Evolutionary conservation across 1,140 invertebrate genomes (phyloP), one percentile per base, ranked within the genome.

Genomic region (Neodiprion fabricii): DNA sequence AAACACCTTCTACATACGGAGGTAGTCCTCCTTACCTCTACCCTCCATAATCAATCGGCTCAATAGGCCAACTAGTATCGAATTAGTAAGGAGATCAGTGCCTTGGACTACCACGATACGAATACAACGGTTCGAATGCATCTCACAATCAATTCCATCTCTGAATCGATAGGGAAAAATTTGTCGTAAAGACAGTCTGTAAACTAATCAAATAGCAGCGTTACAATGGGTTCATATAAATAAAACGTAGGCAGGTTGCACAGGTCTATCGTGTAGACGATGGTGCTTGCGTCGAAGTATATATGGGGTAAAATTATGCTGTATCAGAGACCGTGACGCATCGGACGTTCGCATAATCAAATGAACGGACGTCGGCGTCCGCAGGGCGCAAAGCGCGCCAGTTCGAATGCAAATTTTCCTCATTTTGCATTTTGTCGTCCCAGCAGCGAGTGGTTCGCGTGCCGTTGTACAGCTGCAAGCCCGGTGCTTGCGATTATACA

Each of bases 361-460:
- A 79, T 75, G 75, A 76, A 69, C 28, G 76, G 48, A 49, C 70
- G 72, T 74, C 49, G 53, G n/a, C 53, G 53, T 61, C 53, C 53
- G 7, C 53, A 61, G 53, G 53, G 53, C 53, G 14, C 48, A 53
- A 28, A 17, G 48, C 50, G 72, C 10, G 53, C 75, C 77, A 78
- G 80, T 82, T 82, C 80, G 76, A 70, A 82, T 83, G 82, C 79
- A 81, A 83, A 83, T 83, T 80, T 83, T 69, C 73, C 61, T 72
- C 74, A 76, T 77, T 82, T 83, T 80, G 79, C 81, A 82, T 80
- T 80, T 81, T 77, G 76, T 83, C 79, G 71, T 77, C 73, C 4
- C 48, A 83, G 80, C 79, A 82, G 76, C 79, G 79, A 79, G 78
- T 80, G 76, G 61, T 75, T 71, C 23, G 21, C 48, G 76, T 61